phyloP scores from a whole-genome alignment of 2,888 invertebrate species.

The Campaea margaritaria region DNA sequence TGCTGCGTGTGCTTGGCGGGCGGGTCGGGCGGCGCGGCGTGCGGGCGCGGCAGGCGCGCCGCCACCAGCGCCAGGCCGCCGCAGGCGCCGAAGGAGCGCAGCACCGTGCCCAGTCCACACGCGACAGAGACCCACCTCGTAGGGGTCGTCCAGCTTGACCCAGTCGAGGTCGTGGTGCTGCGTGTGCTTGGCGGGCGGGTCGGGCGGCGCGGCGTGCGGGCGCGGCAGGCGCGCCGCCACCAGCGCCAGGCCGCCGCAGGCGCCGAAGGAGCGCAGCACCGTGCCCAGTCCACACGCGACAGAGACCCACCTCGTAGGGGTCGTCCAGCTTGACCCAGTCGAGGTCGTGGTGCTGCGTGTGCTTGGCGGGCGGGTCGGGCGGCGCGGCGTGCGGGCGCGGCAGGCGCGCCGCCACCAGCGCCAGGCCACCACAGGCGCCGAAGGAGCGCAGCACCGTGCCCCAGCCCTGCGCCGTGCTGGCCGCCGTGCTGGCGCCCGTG shows the following conservation, averaged over 20 bases:
- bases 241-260: constrained; percentile 94
- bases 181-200: constrained; percentile 82
- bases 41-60: constrained; percentile 94
- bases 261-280: constrained; percentile 93
- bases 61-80: constrained; percentile 96
- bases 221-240: constrained; percentile 95
- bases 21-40: constrained; percentile 89
- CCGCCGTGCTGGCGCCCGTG: not conserved
- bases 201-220: constrained; percentile 91
- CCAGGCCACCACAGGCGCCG: constrained; percentile 94
- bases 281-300: too few species aligned
- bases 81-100: constrained; percentile 93
- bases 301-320: constrained; percentile 80
- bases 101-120: constrained; percentile 74
- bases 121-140: constrained; percentile 78
- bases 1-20: constrained; percentile 85
- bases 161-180: constrained; percentile 84
- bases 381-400: constrained; percentile 94
- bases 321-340: constrained; percentile 89
- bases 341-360: constrained; percentile 79
- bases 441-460: constrained; percentile 90
- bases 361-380: constrained; percentile 83
- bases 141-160: constrained; percentile 87
- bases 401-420: constrained; percentile 94
- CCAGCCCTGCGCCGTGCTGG: constrained; percentile 26